Percentiles rank a stretch among this genome's conserved stretches.
Conservation (phyloP, 2,888 invertebrate species). For the Scaptodrosophila latifasciaeformis region DNA sequence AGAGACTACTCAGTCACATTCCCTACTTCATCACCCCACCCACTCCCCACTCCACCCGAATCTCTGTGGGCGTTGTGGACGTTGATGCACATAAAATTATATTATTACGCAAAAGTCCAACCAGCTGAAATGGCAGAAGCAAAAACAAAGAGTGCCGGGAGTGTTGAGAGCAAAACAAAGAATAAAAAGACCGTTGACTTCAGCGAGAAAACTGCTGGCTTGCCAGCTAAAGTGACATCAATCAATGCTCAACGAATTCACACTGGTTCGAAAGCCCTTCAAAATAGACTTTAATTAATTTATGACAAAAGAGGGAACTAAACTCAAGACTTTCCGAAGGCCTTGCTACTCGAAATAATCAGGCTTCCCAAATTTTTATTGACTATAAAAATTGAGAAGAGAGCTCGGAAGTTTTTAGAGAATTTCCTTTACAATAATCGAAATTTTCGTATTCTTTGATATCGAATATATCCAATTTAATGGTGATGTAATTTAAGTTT, state of each 20-base stretch:
- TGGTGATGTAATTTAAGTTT: too few species aligned
- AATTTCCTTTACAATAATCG: too few species aligned
- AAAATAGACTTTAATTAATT: too few species aligned
- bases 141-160: background rate
- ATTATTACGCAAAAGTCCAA: conserved; percentile 11
- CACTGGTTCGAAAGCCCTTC: too few species aligned
- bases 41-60: background rate
- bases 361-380: too few species aligned
- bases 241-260: conserved; percentile 47
- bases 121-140: conserved; percentile 20
- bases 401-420: too few species aligned
- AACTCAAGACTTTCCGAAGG: too few species aligned
- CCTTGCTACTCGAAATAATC: too few species aligned
- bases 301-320: too few species aligned
- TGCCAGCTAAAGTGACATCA: conserved; percentile 58
- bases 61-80: background rate
- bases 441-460: too few species aligned
- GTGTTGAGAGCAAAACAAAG: background rate
- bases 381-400: too few species aligned
- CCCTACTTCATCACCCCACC: background rate
- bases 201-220: conserved; percentile 16
- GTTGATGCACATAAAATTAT: conserved; percentile 53
- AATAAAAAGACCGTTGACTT: background rate
- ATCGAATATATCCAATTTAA: too few species aligned
- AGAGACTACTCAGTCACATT: background rate